phyloP scores from a whole-genome alignment of 2,113 vertebrate genomes.

The Neofelis nebulosa region DNA sequence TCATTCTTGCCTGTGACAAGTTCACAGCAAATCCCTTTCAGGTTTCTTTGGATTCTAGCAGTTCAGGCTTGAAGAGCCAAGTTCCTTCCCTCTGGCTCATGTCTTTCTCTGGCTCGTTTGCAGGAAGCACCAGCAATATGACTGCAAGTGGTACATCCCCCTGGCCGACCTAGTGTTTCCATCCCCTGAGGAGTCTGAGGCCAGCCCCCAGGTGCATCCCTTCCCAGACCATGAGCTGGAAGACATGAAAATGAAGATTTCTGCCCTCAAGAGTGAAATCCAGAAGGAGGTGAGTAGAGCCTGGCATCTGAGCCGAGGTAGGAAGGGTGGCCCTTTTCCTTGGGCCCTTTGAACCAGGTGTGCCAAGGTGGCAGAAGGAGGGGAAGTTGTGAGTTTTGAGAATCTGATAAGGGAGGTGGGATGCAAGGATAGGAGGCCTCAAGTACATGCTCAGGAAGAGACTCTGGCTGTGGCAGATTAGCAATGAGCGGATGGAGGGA shows the following conservation, averaged over 20 bases:
- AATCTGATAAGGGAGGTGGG: background rate
- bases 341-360: background rate
- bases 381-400: background rate
- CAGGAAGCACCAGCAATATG: conserved; percentile 97
- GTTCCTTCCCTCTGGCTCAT: background rate
- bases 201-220: conserved; percentile 93
- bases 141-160: conserved; percentile 99
- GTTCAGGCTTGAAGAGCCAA: background rate
- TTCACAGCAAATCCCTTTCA: background rate
- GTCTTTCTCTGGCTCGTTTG: background rate
- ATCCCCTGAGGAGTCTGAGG: conserved; percentile 93
- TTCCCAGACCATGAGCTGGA: conserved; percentile 97
- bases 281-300: conserved; percentile 93
- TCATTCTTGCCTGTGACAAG: background rate
- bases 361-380: background rate
- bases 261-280: conserved; percentile 95
- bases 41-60: background rate
- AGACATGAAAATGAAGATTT: conserved; percentile 99
- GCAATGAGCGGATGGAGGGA: background rate
- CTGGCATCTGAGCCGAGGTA: background rate
- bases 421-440: background rate
- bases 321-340: background rate
- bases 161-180: conserved; percentile 96
- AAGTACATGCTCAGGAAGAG: background rate
- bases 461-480: background rate